phyloP scores from a whole-genome alignment of 1,140 invertebrate species.

The Eufriesea mexicana region DNA sequence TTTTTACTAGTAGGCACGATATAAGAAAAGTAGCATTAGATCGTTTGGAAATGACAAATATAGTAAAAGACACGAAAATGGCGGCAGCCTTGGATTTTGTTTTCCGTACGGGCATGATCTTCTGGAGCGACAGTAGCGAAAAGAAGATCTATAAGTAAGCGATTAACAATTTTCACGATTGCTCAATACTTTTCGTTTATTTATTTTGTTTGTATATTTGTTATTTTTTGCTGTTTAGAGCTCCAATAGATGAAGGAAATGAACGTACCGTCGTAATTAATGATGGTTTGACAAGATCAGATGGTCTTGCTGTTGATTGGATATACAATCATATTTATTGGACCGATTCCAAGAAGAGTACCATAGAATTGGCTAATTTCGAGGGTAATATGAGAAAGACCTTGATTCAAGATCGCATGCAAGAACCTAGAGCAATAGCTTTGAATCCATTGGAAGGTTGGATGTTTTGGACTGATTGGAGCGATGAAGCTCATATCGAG shows the following conservation, averaged over 20 bases:
- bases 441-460: slow-evolving; percentile 97
- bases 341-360: slow-evolving; percentile 96
- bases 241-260: slow-evolving; percentile 94
- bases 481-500: slow-evolving; percentile 94
- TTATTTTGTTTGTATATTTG: neutral
- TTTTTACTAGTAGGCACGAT: slow-evolving; percentile 92
- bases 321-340: slow-evolving; percentile 98
- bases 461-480: slow-evolving; percentile 99
- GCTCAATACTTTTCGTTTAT: neutral
- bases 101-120: slow-evolving; percentile 94
- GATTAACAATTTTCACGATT: slow-evolving; percentile 17
- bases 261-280: slow-evolving; percentile 91
- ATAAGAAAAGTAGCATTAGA: slow-evolving; percentile 95
- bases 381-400: slow-evolving; percentile 95
- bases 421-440: slow-evolving; percentile 97
- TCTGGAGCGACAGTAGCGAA: slow-evolving; percentile 96
- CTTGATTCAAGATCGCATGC: slow-evolving; percentile 91
- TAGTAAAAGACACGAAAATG: slow-evolving; percentile 93
- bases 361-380: slow-evolving; percentile 94
- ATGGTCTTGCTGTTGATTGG: slow-evolving; percentile 98
- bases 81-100: slow-evolving; percentile 95
- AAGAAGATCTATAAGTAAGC: slow-evolving; percentile 94
- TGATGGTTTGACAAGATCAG: slow-evolving; percentile 92
- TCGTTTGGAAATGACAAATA: slow-evolving; percentile 94
- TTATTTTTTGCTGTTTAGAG: slow-evolving; percentile 81